Evolutionary conservation across 2,888 invertebrate species (phyloP).

Genomic region (Alloscopus bannaensis): DNA sequence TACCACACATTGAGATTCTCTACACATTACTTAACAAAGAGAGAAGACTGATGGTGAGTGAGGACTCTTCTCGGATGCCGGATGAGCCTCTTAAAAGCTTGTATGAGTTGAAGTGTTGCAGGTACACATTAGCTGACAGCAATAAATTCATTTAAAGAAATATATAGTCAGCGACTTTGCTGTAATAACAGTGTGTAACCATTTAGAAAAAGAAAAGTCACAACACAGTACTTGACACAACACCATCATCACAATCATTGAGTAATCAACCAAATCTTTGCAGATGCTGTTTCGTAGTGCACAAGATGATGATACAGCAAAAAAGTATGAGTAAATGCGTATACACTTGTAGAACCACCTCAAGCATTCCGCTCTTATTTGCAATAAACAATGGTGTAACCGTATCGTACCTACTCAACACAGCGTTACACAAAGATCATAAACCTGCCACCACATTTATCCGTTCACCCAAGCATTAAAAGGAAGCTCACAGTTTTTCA

Average conservation of each 20-base stretch:
- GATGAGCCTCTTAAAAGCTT: too few species aligned
- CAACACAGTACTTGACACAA: neutral
- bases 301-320: neutral
- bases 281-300: neutral
- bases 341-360: neutral
- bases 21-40: too few species aligned
- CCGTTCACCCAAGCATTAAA: conserved; percentile 25
- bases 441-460: conserved; percentile 2
- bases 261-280: conserved; percentile 23
- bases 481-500: conserved; percentile 25
- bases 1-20: too few species aligned
- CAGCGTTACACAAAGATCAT: neutral
- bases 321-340: neutral
- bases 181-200: conserved; percentile 4
- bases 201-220: neutral
- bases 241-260: conserved; percentile 7
- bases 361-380: neutral
- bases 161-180: too few species aligned
- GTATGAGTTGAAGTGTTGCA: too few species aligned
- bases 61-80: too few species aligned
- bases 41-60: too few species aligned
- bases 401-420: neutral
- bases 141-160: too few species aligned
- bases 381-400: neutral
- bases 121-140: too few species aligned